Base-by-base conservation (phyloP, 2,113 vertebrate species). In the Chlorocebus sabaeus region DNA sequence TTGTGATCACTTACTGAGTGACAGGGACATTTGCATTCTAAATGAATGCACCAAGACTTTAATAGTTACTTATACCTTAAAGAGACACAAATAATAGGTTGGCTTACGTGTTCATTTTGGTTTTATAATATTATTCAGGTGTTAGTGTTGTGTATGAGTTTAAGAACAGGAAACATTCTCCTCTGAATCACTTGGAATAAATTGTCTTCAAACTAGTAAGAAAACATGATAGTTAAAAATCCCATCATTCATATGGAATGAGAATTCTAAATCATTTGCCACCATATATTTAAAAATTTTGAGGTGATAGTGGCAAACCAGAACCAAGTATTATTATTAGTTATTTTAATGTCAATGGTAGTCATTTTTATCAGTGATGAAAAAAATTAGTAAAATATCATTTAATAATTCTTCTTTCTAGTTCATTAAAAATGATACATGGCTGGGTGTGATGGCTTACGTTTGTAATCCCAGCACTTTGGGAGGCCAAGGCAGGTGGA, bases 241-340 rank as follows among this genome's bases (percentile, higher is more conserved):
- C 12, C 12, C 40, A 4, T 83, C 32, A 45, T 93, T 95, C 35
- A 43, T 55, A n/a, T 81, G 25, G 48, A 93, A 4, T 90, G 55
- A 76, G 9, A 86, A 86, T 96, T 92, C 52, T 17, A 91, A 43
- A 52, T 92, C 59, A 38, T 61, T 95, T 80, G 52, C 38, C 27
- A 52, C 52, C 30, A 95, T 75, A 78, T 94, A 92, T 72, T 92
- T 94, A 89, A 89, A 75, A 40, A 90, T 80, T 83, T 86, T 70
- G 48, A 95, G 72, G 50, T 18, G 35, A 12, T 50, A 72, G 7
- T 90, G 40, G 22, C 23, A 35, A 84, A 83, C 64, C n/a, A 90
- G 88, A 81, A 61, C 43, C 48, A 80, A 72, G 23, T 43, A n/a
- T 43, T 79, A 27, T 57, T 88, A 40, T 79, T 64, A 52, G 7